Base-by-base conservation (phyloP, 2,888 invertebrate species). In the Drosophila pseudotakahashii region DNA sequence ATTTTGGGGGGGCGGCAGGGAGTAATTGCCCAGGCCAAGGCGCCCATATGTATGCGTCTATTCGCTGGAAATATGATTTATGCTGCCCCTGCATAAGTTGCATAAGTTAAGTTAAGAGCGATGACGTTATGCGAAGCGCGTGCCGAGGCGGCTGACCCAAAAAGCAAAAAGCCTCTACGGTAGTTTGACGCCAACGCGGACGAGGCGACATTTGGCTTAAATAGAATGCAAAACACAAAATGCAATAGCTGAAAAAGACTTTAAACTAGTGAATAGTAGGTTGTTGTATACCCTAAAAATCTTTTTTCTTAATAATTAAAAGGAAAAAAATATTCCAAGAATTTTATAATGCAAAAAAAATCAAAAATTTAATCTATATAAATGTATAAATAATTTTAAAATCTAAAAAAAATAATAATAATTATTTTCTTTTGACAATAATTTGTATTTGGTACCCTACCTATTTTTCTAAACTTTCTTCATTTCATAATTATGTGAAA, bases 171-270 rank as follows among this genome's bases (percentile, higher is more conserved):
- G 66, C 57, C 51, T 73, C 77, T 82, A 77, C 80, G 83, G 77
- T 82, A 62, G 75, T 77, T 67, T 79, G 79, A 81, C 84, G 84
- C 84, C 84, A 81, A 79, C 81, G 79, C 79, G 37, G 71, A 41
- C 63, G 73, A 42, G 61, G 75, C 66, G 61, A 61, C 68, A 61
- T 60, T 70, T 71, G 63, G 73, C 64, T 55, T 41, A 73, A 63
- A 62, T 68, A 68, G 69, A 71, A 69, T 68, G 67, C 47, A 54
- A 66, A 69, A 52, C 70, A 47, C 59, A 47, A 69, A 59, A 52
- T 30, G 41, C 39, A 39, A 23, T 54, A 54, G 41, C 13, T 53
- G 37, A 44, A 71, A 73, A 32, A 19, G 19, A 34, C 3, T 7
- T 2, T 0, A 34, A 3, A 14, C 13, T 7, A 9, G 2, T 11